These are phyloP conservation scores for Chrysoperla carnea DNA, from an alignment of 1,140 invertebrate species.

Conservation along the genomic window DNA sequence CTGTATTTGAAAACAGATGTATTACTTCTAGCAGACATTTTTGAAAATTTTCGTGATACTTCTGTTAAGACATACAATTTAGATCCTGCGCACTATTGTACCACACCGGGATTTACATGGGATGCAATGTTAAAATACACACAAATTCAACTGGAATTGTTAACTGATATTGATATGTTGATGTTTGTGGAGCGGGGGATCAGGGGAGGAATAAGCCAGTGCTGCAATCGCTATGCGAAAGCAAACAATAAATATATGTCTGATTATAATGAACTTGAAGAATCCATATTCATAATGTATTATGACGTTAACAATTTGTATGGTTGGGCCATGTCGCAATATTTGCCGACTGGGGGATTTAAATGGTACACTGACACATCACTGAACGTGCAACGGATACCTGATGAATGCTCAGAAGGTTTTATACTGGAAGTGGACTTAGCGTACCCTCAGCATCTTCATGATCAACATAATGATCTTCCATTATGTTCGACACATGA, in stretches of 20 bases:
- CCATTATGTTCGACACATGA: slow-evolving; percentile 19
- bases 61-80: slow-evolving; percentile 15
- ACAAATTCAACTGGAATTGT: slow-evolving; percentile 23
- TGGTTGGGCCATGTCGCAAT: slow-evolving; percentile 26
- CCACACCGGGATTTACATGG: slow-evolving; percentile 20
- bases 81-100: slow-evolving; percentile 20
- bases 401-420: slow-evolving; percentile 21
- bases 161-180: slow-evolving; percentile 9
- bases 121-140: slow-evolving; percentile 23
- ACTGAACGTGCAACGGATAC: slow-evolving; percentile 16
- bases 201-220: not conserved
- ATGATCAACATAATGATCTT: slow-evolving; percentile 29
- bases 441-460: slow-evolving; percentile 21
- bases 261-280: slow-evolving; percentile 20
- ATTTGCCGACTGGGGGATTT: slow-evolving; percentile 23
- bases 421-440: slow-evolving; percentile 32
- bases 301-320: slow-evolving; percentile 35
- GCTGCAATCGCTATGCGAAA: slow-evolving; percentile 1
- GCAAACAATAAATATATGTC: slow-evolving; percentile 27
- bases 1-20: slow-evolving; percentile 24
- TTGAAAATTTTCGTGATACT: slow-evolving; percentile 25
- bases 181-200: slow-evolving; percentile 2
- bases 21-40: slow-evolving; percentile 23
- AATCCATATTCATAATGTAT: slow-evolving; percentile 20
- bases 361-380: slow-evolving; percentile 17